Conservation (phyloP, 1,140 invertebrate species). For the Portunus trituberculatus region DNA sequence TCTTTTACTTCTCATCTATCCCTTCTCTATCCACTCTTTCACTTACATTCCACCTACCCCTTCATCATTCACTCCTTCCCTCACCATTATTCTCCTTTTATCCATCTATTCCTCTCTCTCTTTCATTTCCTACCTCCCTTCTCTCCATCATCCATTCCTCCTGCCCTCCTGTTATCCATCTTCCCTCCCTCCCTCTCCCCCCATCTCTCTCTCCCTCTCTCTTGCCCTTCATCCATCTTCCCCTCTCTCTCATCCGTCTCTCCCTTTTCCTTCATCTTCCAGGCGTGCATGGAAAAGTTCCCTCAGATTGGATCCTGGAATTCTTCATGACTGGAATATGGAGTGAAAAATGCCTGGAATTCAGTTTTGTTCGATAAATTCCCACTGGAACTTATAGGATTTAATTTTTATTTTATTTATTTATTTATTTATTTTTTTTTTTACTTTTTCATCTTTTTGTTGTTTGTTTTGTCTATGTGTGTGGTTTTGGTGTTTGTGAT, state of each 20-base stretch:
- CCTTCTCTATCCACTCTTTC: neutral
- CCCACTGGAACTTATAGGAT: neutral
- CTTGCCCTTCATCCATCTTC: neutral
- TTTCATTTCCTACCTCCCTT: neutral
- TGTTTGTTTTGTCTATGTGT: too few relatives aligned
- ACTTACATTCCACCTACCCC: neutral
- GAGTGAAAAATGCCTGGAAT: neutral
- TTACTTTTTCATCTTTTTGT: neutral
- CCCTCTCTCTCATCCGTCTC: neutral
- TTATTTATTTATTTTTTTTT: too few relatives aligned
- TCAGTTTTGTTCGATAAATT: neutral
- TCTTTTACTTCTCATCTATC: neutral
- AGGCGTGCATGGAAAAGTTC: too few relatives aligned
- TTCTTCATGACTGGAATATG: conserved; percentile 2
- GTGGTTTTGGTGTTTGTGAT: too few relatives aligned
- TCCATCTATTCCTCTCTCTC: neutral
- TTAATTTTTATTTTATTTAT: too few relatives aligned
- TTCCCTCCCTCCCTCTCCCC: neutral
- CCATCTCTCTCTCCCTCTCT: neutral
- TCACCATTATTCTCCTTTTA: neutral
- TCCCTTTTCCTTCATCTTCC: neutral
- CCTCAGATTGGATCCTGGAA: too few relatives aligned
- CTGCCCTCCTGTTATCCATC: neutral
- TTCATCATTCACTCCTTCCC: neutral
- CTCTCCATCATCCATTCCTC: neutral